phyloP scores from a whole-genome alignment of 2,113 vertebrate species.

The Donacobius atricapilla region DNA sequence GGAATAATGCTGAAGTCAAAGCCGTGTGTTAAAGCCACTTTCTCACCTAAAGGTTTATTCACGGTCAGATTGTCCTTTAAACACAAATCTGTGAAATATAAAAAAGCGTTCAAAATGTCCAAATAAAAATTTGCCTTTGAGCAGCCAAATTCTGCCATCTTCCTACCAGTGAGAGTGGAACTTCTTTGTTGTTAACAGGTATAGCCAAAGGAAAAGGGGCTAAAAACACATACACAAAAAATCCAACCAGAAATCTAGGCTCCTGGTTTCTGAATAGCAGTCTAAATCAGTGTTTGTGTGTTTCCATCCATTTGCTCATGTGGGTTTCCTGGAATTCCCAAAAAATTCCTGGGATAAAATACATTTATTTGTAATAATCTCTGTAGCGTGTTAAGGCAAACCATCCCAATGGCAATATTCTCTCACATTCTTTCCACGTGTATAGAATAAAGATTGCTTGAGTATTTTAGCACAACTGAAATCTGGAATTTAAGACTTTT shows the following conservation, averaged over 20 bases:
- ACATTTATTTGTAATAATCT: background rate
- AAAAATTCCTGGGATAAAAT: background rate
- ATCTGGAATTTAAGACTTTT: constrained; percentile 11
- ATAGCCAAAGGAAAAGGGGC: background rate
- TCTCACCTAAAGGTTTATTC: background rate
- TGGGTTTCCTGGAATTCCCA: background rate
- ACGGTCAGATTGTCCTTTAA: background rate
- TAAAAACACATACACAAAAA: background rate
- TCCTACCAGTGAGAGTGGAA: background rate
- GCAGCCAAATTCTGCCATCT: background rate
- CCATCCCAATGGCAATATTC: background rate
- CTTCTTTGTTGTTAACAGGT: background rate
- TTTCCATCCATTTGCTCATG: background rate
- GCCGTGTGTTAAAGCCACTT: background rate
- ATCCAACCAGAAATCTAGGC: background rate
- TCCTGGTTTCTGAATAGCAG: background rate
- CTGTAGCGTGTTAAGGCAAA: background rate
- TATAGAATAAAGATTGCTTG: background rate
- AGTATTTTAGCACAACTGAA: constrained; percentile 30
- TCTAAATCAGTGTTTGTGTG: background rate
- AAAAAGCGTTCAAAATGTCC: background rate
- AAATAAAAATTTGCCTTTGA: background rate
- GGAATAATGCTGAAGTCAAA: background rate
- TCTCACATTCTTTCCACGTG: background rate
- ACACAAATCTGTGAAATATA: background rate